Percentiles rank a stretch among this genome's conserved stretches.
These are phyloP conservation scores for Pterocles orientalis DNA, from an alignment of 2,113 vertebrate genomes.

Conservation along the genomic window DNA sequence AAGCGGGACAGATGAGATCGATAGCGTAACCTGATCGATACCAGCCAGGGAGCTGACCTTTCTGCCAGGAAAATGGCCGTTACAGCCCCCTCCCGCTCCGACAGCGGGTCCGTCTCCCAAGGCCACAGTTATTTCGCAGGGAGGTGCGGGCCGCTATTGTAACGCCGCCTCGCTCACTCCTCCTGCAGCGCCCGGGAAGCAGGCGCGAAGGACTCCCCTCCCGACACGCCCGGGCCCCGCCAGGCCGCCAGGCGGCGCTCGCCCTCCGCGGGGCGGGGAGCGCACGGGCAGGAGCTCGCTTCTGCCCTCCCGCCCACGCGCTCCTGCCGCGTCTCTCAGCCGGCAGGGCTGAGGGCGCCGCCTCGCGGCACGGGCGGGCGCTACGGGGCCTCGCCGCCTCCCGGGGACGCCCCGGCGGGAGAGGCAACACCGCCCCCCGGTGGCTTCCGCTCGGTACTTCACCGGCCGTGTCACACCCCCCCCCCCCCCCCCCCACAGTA, in stretches of 20 bases:
- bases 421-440: not conserved
- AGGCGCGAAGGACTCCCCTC: not conserved
- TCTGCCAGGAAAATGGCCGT: not conserved
- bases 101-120: not conserved
- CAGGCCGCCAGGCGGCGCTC: not conserved
- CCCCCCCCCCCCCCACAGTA: too few species aligned
- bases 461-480: too few species aligned
- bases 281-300: not conserved
- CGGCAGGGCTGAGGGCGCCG: not conserved
- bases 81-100: not conserved
- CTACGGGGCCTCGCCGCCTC: fast-evolving
- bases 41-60: not conserved
- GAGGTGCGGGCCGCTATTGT: too few species aligned
- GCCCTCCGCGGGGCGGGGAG: not conserved
- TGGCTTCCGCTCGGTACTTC: not conserved
- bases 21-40: fast-evolving
- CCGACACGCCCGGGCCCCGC: not conserved
- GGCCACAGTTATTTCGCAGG: not conserved
- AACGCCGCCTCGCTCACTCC: too few species aligned
- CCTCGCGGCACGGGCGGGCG: not conserved
- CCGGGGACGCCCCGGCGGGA: not conserved
- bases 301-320: not conserved
- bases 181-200: not conserved
- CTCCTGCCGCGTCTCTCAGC: not conserved
- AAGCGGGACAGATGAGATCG: not conserved